phyloP scores from a whole-genome alignment of 2,113 vertebrate species.

The Lepus timidus region DNA sequence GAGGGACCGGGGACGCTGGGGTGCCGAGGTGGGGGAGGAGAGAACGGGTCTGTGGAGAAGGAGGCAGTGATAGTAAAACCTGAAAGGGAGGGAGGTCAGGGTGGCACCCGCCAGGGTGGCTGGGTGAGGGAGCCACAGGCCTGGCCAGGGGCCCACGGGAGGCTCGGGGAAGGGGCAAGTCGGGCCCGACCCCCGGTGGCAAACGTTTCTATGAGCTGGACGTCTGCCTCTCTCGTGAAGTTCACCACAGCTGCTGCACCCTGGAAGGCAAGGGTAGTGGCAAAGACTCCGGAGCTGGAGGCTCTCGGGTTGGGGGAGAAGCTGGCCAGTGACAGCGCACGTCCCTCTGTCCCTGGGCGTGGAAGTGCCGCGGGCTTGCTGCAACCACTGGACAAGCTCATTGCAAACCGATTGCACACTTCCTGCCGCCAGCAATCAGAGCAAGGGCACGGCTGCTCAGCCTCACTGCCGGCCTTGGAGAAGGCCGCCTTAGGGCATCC shows the following conservation, averaged over 20 bases:
- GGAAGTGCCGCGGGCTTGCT: background rate
- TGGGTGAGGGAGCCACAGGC: background rate
- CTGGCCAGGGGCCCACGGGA: background rate
- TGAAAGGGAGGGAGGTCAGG: background rate
- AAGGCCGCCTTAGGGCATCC: background rate
- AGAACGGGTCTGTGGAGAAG: background rate
- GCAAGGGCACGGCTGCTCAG: background rate
- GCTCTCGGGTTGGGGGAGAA: background rate
- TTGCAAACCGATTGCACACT: background rate
- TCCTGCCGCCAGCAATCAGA: background rate
- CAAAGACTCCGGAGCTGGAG: background rate
- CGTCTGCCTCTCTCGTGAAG: background rate
- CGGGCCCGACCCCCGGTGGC: background rate
- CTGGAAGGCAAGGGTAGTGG: conserved; percentile 9
- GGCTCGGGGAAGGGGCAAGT: background rate
- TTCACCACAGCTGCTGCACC: background rate
- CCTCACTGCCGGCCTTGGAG: background rate
- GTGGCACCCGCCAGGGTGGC: background rate
- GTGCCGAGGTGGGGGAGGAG: background rate
- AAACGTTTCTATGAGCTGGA: background rate
- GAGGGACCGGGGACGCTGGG: background rate
- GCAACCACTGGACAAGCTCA: background rate
- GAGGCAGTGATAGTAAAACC: background rate
- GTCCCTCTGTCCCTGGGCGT: background rate
- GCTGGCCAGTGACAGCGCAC: too few species aligned